phyloP scores from a whole-genome alignment of 2,888 invertebrate species.

The Drosophila aldrichi region DNA sequence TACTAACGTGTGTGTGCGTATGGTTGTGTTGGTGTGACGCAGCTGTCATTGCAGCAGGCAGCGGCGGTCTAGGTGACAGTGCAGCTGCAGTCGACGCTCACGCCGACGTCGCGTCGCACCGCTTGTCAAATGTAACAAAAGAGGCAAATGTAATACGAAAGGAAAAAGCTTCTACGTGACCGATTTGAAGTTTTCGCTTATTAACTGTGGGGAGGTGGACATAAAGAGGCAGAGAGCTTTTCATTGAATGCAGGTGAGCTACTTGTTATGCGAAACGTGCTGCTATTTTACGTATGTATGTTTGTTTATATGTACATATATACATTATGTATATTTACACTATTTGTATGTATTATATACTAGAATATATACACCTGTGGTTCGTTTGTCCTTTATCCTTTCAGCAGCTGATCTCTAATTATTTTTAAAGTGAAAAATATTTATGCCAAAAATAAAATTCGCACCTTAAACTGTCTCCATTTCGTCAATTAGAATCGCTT shows the following conservation, averaged over 20 bases:
- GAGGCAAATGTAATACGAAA: constrained; percentile 38
- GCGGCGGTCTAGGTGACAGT: constrained; percentile 40
- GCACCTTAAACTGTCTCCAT: constrained; percentile 50
- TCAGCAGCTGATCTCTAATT: constrained; percentile 22
- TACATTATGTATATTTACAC: background rate
- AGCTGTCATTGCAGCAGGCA: constrained; percentile 51
- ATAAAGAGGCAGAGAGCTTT: constrained; percentile 48
- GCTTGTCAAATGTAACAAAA: constrained; percentile 45
- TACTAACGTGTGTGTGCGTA: constrained; percentile 11
- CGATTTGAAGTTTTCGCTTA: constrained; percentile 53
- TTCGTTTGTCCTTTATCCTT: constrained; percentile 23
- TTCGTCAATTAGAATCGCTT: constrained; percentile 64
- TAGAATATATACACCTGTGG: background rate
- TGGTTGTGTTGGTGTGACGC: constrained; percentile 31
- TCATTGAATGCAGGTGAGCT: constrained; percentile 56
- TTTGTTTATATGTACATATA: background rate
- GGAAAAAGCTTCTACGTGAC: constrained; percentile 70
- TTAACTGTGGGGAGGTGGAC: constrained; percentile 14
- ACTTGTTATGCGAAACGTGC: constrained; percentile 48
- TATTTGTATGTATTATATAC: background rate
- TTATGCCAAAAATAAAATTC: constrained; percentile 19
- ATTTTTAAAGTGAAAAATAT: background rate
- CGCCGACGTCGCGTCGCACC: constrained; percentile 11
- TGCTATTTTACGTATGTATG: constrained; percentile 33
- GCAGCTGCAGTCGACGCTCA: constrained; percentile 26